phyloP scores from a whole-genome alignment of 2,797 vertebrate genomes.

The Sebastolobus altivelis region DNA sequence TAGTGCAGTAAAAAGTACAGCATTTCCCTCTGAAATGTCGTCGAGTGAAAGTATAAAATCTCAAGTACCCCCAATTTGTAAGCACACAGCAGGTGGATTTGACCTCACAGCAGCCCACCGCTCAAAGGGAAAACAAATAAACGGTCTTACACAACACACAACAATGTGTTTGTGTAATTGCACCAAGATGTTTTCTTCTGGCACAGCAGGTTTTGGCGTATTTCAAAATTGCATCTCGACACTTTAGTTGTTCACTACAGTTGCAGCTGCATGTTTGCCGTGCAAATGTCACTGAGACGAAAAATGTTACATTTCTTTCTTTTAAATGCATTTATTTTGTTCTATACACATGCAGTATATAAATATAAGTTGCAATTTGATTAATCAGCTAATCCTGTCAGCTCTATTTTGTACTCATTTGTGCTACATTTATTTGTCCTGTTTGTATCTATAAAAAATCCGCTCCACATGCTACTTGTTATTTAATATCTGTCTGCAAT shows the following conservation, averaged over 20 bases:
- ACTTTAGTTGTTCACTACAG: neutral
- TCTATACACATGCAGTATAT: neutral
- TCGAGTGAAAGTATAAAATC: neutral
- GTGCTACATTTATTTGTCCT: neutral
- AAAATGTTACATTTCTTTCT: neutral
- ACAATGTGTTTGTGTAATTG: conserved; percentile 3
- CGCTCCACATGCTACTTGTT: neutral
- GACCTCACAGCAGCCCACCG: neutral
- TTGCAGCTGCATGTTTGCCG: neutral
- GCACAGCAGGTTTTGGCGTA: neutral
- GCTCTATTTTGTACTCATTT: neutral
- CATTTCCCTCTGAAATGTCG: neutral
- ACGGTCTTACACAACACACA: neutral
- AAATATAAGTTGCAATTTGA: neutral
- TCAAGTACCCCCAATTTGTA: neutral
- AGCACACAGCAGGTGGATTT: neutral
- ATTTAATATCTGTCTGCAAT: neutral
- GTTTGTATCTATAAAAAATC: neutral
- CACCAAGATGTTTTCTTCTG: neutral
- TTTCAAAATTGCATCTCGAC: neutral
- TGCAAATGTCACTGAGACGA: neutral
- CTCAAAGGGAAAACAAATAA: neutral
- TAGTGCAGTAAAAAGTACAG: neutral
- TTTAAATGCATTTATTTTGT: neutral
- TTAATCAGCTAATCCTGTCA: too few relatives aligned